phyloP scores from a whole-genome alignment of 1,140 invertebrate species.

The Meloidogyne exigua region DNA sequence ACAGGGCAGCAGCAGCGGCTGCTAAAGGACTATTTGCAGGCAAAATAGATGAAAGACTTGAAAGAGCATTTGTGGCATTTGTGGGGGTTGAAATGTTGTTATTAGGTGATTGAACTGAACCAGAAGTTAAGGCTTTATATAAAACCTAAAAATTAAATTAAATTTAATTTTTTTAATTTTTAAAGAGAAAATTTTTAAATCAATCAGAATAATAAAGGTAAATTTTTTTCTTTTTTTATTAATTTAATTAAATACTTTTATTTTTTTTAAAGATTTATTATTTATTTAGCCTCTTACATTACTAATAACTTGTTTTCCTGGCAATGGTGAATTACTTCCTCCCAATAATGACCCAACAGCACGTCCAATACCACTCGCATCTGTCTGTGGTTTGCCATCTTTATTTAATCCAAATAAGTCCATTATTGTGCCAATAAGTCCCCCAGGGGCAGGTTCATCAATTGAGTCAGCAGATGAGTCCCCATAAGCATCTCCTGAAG shows the following conservation, averaged over 20 bases:
- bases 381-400: conserved; percentile 46
- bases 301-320: conserved; percentile 56
- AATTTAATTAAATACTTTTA: no score
- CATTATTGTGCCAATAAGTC: conserved; percentile 61
- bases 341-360: conserved; percentile 54
- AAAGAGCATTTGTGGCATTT: background rate
- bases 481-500: conserved; percentile 52
- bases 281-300: conserved; percentile 39
- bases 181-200: no score
- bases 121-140: conserved; percentile 62
- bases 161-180: no score
- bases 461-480: conserved; percentile 54
- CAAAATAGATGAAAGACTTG: background rate
- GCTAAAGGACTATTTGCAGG: conserved; percentile 10
- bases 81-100: background rate
- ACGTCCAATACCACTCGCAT: conserved; percentile 48
- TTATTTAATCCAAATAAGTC: conserved; percentile 58
- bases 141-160: conserved; percentile 23
- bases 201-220: no score
- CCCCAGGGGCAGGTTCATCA: conserved; percentile 47
- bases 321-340: conserved; percentile 58
- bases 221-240: no score
- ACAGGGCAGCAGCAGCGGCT: background rate
- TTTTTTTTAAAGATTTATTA: no score
- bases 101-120: conserved; percentile 43